Percentiles rank a stretch among this genome's conserved stretches.
Evolutionary conservation across 2,797 vertebrate genomes (phyloP).

Genomic region (Calcarius lapponicus): DNA sequence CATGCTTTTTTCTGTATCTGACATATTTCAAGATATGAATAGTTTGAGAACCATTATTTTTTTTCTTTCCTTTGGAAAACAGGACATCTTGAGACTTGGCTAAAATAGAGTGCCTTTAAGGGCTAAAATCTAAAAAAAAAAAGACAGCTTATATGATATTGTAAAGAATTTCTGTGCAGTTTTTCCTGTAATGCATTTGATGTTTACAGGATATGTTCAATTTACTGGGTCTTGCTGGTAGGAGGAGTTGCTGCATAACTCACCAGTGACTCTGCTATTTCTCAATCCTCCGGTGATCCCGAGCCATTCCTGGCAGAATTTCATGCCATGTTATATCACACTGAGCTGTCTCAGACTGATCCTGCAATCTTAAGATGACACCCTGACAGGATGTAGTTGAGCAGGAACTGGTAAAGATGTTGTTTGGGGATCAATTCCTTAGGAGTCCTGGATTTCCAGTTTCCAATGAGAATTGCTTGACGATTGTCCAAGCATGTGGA

Average conservation of each 20-base stretch:
- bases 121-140: neutral
- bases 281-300: neutral
- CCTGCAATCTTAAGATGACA: neutral
- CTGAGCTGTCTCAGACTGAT: neutral
- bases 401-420: neutral
- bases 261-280: constrained; percentile 16
- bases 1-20: neutral
- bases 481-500: neutral
- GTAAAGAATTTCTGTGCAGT: neutral
- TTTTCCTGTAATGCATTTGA: neutral
- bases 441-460: neutral
- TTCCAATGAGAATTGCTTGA: neutral
- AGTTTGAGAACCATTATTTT: neutral
- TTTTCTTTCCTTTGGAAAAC: neutral
- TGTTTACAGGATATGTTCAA: neutral
- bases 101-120: neutral
- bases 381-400: constrained; percentile 21
- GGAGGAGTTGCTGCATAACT: constrained; percentile 37
- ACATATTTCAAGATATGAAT: neutral
- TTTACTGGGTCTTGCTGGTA: neutral
- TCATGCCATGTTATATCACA: neutral
- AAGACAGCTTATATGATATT: neutral
- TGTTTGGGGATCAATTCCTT: neutral
- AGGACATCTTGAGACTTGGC: neutral
- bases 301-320: constrained; percentile 45